Evolutionary conservation across 2,797 vertebrate genomes (phyloP), one percentile per base, ranked within the genome.

Genomic region (Gymnoscopelus braueri): DNA sequence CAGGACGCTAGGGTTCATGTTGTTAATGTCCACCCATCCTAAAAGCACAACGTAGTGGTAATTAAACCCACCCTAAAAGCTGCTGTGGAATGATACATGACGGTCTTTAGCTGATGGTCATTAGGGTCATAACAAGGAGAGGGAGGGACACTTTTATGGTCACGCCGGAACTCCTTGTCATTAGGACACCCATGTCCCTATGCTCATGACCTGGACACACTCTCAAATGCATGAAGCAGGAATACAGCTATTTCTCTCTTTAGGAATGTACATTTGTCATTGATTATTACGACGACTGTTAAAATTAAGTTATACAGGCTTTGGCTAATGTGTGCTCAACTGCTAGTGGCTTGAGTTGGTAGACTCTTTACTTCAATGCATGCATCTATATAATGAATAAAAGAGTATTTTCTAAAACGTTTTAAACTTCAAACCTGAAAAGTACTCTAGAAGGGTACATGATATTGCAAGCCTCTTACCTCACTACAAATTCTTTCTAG

Each of bases 171-270:
- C 61, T 51, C 39, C 63, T 66, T 87, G 72, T 85, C 74, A 83
- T 88, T 88, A 88, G 79, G 56, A 56, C 1, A 11, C 71, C 76
- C 63, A 72, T 85, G 87, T 78, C 74, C 71, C 23, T 60, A 60
- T 84, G 39, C 59, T 29, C 67, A 51, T 14, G 13, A 26, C 63
- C 39, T 11, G 24, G 35, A 54, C 12, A 76, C 54, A 59, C n/a
- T 48, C 60, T 60, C 4, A 50, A 15, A 11, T 50, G 50, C 50
- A 51, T 1, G 3, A 50, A 4, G 50, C 50, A 51, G 23, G 13
- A 24, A 3, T 14, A 52, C 26, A 63, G 48, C 23, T 48, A 15
- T 15, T 64, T 35, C 13, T 7, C 7, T n/a, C 26, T 70, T 49
- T 55, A 66, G 15, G 24, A 24, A 3, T 29, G 24, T 13, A 49